Conservation (phyloP, 2,888 invertebrate genomes). For the Sinotaia quadrata region DNA sequence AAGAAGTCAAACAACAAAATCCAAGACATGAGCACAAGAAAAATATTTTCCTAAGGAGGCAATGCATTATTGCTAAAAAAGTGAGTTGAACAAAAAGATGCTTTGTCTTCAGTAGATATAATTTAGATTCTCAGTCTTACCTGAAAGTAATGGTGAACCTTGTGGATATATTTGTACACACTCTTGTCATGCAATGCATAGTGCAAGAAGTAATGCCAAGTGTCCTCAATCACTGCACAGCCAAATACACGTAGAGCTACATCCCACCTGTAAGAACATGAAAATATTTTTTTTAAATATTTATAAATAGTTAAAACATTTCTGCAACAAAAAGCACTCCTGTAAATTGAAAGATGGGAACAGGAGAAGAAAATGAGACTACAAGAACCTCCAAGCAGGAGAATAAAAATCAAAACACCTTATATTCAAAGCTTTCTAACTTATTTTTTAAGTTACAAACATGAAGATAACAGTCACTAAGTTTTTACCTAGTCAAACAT, state of each 20-base stretch:
- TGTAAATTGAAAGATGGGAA: background rate
- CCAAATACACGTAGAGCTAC: constrained; percentile 37
- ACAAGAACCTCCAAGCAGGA: background rate
- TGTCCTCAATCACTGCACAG: constrained; percentile 59
- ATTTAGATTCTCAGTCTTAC: constrained; percentile 31
- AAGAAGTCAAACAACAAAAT: too few relatives aligned
- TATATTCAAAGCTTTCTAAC: too few relatives aligned
- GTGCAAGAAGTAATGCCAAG: constrained; percentile 67
- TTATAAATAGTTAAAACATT: too few relatives aligned
- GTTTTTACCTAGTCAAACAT: too few relatives aligned
- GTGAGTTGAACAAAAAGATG: too few relatives aligned
- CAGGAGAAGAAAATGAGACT: background rate
- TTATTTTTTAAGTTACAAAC: too few relatives aligned
- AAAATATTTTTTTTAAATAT: background rate
- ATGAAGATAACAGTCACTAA: too few relatives aligned
- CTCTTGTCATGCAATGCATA: constrained; percentile 55
- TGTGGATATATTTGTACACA: constrained; percentile 65
- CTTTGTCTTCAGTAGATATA: too few relatives aligned
- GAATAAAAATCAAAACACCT: constrained; percentile 7
- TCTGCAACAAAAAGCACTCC: background rate
- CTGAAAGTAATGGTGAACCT: constrained; percentile 63
- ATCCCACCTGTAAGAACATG: constrained; percentile 31
- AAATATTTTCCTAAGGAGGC: too few relatives aligned
- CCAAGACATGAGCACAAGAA: too few relatives aligned
- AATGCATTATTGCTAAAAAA: too few relatives aligned